Percentiles rank a stretch among this genome's conserved stretches.
phyloP scores from a whole-genome alignment of 2,113 vertebrate genomes.

The Phrynocephalus versicolor region DNA sequence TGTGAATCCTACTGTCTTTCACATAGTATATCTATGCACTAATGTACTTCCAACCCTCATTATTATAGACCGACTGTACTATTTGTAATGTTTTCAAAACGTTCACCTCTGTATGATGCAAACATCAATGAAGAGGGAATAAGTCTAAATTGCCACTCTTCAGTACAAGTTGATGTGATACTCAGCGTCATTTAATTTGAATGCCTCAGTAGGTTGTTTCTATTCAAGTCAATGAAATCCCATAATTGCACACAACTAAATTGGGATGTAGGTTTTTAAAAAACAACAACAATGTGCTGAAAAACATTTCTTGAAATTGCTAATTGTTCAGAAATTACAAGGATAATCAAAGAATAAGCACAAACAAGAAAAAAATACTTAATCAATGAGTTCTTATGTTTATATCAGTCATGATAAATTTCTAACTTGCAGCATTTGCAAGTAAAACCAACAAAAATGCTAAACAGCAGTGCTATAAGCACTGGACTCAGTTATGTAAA shows the following conservation, averaged over 20 bases:
- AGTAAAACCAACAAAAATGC: too few species aligned
- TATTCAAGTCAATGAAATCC: constrained; percentile 16
- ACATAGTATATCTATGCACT: too few species aligned
- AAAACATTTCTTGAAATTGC: neutral
- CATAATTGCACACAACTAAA: neutral
- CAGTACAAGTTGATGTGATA: neutral
- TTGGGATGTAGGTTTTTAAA: neutral
- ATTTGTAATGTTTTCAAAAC: neutral
- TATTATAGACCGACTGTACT: neutral
- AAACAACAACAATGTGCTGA: neutral
- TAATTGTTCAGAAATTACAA: constrained; percentile 11
- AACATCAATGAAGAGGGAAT: neutral
- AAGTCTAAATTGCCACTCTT: neutral
- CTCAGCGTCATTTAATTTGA: constrained; percentile 11
- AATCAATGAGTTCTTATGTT: neutral
- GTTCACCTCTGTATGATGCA: neutral
- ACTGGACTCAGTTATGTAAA: too few species aligned
- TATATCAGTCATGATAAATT: neutral
- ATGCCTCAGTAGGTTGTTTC: neutral
- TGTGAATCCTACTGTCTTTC: too few species aligned
- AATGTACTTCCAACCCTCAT: neutral
- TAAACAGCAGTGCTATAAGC: too few species aligned
- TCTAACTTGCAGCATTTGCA: neutral
- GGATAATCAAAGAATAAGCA: constrained; percentile 1
- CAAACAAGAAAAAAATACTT: neutral